Evolutionary conservation across 2,797 vertebrate species (phyloP).

Genomic region (Pangasius mekongensis): DNA sequence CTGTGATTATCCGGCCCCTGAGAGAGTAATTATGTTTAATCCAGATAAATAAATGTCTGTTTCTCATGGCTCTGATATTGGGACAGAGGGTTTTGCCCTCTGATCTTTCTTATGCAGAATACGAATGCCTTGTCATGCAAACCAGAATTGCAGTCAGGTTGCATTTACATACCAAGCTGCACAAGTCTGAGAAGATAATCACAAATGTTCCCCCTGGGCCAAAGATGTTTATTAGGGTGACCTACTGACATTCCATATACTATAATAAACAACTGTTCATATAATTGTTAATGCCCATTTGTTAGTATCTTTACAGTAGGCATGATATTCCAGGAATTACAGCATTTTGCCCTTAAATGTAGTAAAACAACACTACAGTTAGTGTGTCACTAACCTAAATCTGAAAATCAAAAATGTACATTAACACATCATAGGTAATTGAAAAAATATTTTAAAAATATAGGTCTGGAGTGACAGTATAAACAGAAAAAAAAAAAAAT

Average conservation of each 20-base stretch:
- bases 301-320: background rate
- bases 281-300: background rate
- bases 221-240: background rate
- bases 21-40: slow-evolving; percentile 71
- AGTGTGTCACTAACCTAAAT: background rate
- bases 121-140: slow-evolving; percentile 13
- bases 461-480: background rate
- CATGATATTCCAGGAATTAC: background rate
- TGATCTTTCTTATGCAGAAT: slow-evolving; percentile 54
- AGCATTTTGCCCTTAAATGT: background rate
- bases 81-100: slow-evolving; percentile 45
- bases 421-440: background rate
- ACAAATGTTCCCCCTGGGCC: background rate
- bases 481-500: background rate
- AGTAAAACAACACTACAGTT: background rate
- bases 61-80: slow-evolving; percentile 60
- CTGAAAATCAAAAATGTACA: background rate
- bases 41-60: slow-evolving; percentile 77
- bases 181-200: background rate
- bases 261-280: background rate
- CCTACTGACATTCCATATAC: background rate
- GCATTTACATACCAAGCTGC: background rate
- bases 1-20: slow-evolving; percentile 72
- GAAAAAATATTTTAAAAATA: background rate
- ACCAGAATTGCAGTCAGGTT: background rate